Evolutionary conservation across 2,888 invertebrate genomes (phyloP).

Genomic region (Athalia cordata): DNA sequence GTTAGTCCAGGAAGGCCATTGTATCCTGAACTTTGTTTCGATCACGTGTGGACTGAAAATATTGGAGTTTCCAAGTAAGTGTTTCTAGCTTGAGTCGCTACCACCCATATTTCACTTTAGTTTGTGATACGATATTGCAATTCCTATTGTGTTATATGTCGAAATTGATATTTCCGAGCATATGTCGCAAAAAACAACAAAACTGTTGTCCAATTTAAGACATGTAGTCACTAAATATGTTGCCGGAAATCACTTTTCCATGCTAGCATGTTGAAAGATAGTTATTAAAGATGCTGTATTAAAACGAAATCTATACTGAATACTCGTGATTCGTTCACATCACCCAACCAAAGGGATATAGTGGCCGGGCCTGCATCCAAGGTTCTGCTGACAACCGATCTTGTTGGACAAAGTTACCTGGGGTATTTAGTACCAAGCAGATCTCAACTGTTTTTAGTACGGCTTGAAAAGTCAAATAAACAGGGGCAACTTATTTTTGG

Average conservation of each 20-base stretch:
- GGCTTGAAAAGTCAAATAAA: slow-evolving; percentile 80
- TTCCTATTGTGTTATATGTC: too few relatives aligned
- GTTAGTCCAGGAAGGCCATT: slow-evolving; percentile 77
- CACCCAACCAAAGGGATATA: slow-evolving; percentile 71
- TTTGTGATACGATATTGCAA: too few relatives aligned
- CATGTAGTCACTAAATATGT: too few relatives aligned
- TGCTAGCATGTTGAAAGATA: too few relatives aligned
- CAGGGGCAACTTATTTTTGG: slow-evolving; percentile 85
- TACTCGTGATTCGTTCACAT: background rate
- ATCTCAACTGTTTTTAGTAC: slow-evolving; percentile 81
- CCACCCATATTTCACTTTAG: too few relatives aligned
- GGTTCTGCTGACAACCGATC: slow-evolving; percentile 89
- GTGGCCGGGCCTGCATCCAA: slow-evolving; percentile 80
- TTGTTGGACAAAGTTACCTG: slow-evolving; percentile 89
- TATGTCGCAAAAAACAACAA: too few relatives aligned
- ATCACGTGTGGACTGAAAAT: slow-evolving; percentile 92
- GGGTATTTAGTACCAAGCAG: slow-evolving; percentile 84
- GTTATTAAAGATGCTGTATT: background rate
- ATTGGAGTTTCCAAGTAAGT: slow-evolving; percentile 70
- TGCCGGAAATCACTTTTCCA: too few relatives aligned
- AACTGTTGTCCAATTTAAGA: too few relatives aligned
- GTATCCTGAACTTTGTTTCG: slow-evolving; percentile 90
- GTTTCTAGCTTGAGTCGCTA: background rate
- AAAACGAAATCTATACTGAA: background rate
- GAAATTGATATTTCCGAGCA: too few relatives aligned